Base-by-base conservation (phyloP, 2,113 vertebrate genomes). In the Polyodon spathula region DNA sequence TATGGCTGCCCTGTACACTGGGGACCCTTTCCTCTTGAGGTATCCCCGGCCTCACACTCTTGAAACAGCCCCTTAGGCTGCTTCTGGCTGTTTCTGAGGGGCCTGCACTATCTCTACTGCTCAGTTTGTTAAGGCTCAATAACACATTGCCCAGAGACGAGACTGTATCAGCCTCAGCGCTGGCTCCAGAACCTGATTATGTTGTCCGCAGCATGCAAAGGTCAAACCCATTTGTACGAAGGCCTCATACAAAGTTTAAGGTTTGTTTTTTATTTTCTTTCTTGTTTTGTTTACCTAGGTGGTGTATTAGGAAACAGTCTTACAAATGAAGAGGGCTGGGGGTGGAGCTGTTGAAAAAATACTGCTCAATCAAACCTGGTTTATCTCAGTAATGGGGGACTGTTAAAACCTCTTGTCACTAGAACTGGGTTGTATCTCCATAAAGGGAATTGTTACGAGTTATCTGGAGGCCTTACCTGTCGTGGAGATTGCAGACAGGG, bases 51-150 rank as follows among this genome's bases (percentile, higher is more conserved):
- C 73, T 72, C 8, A 9, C 17, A 48, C 14, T 44, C 8, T 6
- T 14, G n/a, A n/a, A n/a, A n/a, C n/a, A n/a, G n/a, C n/a, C n/a
- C n/a, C n/a, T n/a, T n/a, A n/a, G n/a, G n/a, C n/a, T n/a, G n/a
- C 74, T 85, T 78, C 76, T 40, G 78, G 64, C 15, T 65, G 80
- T 82, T 75, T 79, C 64, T 64, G 66, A 15, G 41, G 71, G 73
- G 74, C 60, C 86, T 89, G 84, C 71, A 67, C 61, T 82, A 76
- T 64, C 71, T 87, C 86, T 86, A n/a, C n/a, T n/a, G n/a, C n/a
- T n/a, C n/a, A n/a, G n/a, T n/a, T n/a, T n/a, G n/a, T n/a, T n/a
- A n/a, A n/a, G n/a, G n/a, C n/a, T n/a, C n/a, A n/a, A n/a, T n/a
- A n/a, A n/a, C n/a, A n/a, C n/a, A n/a, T n/a, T n/a, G n/a, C n/a